Evolutionary conservation across 2,113 vertebrate species (phyloP).

Genomic region (Eretmodus cyanostictus): DNA sequence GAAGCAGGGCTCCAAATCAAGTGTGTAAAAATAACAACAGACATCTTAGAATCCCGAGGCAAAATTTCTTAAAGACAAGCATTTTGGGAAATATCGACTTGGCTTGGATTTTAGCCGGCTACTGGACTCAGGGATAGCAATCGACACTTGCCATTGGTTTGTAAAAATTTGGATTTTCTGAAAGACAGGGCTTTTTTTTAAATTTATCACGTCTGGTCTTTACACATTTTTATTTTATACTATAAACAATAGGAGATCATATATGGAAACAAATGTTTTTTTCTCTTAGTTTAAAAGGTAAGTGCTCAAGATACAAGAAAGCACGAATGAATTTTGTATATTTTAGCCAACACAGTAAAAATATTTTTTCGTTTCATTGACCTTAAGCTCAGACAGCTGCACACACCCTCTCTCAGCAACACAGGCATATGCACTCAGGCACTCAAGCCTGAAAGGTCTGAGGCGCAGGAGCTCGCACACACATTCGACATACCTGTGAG

Average conservation of each 20-base stretch:
- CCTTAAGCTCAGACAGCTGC: not conserved
- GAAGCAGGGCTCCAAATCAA: not conserved
- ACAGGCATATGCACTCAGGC: not conserved
- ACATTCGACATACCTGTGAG: constrained; percentile 49
- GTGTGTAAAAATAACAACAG: accelerated
- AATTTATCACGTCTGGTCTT: accelerated
- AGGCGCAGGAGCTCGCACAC: not conserved
- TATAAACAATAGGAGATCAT: not conserved
- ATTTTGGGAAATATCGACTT: not conserved
- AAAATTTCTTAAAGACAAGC: not conserved
- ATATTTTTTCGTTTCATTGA: not conserved
- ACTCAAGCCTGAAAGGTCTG: not conserved
- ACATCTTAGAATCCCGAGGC: not conserved
- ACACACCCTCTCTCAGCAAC: not conserved
- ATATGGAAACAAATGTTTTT: not conserved
- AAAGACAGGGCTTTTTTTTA: not conserved
- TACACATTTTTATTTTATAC: not conserved
- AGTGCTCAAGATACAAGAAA: not conserved
- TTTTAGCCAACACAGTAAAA: not conserved
- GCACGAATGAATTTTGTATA: not conserved
- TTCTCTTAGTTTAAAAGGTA: not conserved
- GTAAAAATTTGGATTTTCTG: not conserved
- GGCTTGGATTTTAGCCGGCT: not conserved
- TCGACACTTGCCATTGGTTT: not conserved
- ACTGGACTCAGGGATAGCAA: not conserved